Base-by-base conservation (phyloP, 2,797 vertebrate species). In the Tadarida brasiliensis region DNA sequence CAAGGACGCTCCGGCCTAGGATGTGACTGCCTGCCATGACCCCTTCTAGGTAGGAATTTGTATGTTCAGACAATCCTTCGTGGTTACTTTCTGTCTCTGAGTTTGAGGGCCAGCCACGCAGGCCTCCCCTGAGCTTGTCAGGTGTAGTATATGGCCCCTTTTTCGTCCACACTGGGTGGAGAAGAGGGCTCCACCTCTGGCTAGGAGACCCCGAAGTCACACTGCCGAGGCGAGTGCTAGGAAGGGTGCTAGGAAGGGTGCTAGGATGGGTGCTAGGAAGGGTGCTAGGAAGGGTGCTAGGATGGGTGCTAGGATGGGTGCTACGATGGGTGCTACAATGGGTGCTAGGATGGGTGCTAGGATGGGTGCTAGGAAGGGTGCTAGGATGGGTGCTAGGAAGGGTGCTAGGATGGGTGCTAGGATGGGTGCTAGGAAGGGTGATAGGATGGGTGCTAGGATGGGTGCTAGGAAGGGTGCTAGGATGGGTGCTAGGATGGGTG, bases 141-240 rank as follows among this genome's bases (percentile, higher is more conserved):
- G 61, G 30, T 33, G 33, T 51, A 49, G 20, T 33, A 0, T 17
- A 44, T 24, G 61, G 81, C 30, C 47, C 61, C 20, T 11, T 26
- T 57, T 17, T 8, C 5, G 2, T 33, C 44, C 44, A 67, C 81
- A 67, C 3, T 51, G 14, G 67, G 19, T 24, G 20, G 81, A 49
- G 44, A 44, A 11, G 15, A 12, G 1, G 57, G 24, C 51, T 19
- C 33, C 20, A 0, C 28, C 54, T 11, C 30, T 3, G 11, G 16
- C 76, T 0, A 39, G 35, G 47, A 57, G n/a, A 1, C 10, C 54
- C 8, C 3, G 2, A 8, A 11, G 26, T 4, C 17, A 17, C 0
- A 0, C 10, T 4, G 20, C 26, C 2, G 26, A 56, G 24, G 11
- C 15, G 7, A 19, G 0, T 1, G n/a, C n/a, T n/a, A n/a, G n/a